Conservation (phyloP, 2,113 vertebrate species). For the Rhinolophus sinicus region DNA sequence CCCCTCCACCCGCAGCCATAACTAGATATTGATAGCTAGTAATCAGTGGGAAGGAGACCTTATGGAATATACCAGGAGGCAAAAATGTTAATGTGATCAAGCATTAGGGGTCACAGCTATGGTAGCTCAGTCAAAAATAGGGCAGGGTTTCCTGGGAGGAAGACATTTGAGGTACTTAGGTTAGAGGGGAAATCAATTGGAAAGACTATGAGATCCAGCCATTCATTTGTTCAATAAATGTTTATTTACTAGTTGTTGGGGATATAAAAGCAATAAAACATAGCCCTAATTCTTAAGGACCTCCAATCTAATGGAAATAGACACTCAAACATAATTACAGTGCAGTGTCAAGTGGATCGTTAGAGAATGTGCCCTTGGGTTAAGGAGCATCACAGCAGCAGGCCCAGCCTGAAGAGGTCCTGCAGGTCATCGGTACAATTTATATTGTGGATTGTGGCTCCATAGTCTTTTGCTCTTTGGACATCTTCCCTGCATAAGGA, state of each 20-base stretch:
- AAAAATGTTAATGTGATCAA: too few species aligned
- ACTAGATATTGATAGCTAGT: too few species aligned
- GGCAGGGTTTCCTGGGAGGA: too few species aligned
- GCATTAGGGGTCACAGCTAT: too few species aligned
- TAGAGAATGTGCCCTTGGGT: neutral
- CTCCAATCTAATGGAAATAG: neutral
- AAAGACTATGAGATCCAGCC: too few species aligned
- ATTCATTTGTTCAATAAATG: too few species aligned
- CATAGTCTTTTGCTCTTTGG: neutral
- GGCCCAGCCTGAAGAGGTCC: neutral
- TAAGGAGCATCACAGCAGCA: neutral
- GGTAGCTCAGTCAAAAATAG: too few species aligned
- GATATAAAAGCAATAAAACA: neutral
- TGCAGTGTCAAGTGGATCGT: neutral
- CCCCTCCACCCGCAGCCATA: too few species aligned
- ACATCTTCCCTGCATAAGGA: neutral
- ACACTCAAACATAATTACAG: neutral
- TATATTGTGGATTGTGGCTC: neutral
- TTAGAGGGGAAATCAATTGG: too few species aligned
- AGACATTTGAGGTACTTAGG: too few species aligned
- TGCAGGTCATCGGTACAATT: neutral
- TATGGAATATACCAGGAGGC: too few species aligned
- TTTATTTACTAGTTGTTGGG: neutral
- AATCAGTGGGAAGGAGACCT: too few species aligned
- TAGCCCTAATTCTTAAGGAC: neutral